phyloP scores from a whole-genome alignment of 2,113 vertebrate species.

The Peromyscus polionotus region DNA sequence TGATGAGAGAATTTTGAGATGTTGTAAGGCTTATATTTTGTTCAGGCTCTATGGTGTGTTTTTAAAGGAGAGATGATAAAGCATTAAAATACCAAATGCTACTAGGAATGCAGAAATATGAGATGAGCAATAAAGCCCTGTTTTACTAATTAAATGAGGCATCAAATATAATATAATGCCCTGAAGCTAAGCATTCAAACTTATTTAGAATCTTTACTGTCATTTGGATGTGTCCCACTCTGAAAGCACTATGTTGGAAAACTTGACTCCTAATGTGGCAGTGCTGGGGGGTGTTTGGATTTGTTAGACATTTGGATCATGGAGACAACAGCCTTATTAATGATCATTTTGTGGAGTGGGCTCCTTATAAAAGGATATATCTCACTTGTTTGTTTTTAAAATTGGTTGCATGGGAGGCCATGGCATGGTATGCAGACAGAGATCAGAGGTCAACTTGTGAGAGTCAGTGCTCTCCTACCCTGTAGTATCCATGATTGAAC shows the following conservation, averaged over 20 bases:
- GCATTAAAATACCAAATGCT: not conserved
- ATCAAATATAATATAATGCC: not conserved
- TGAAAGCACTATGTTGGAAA: not conserved
- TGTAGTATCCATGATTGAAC: not conserved
- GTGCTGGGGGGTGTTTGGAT: not conserved
- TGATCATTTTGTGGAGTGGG: not conserved
- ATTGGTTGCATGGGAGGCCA: not conserved
- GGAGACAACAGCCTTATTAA: not conserved
- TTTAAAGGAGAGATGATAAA: not conserved
- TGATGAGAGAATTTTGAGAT: conserved; percentile 19
- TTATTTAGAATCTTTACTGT: not conserved
- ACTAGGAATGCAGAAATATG: not conserved
- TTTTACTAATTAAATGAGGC: conserved; percentile 11
- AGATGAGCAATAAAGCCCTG: not conserved
- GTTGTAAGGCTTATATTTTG: conserved; percentile 25
- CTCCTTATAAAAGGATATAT: not conserved
- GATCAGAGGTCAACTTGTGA: not conserved
- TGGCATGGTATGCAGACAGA: not conserved
- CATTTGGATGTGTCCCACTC: not conserved
- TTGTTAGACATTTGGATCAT: not conserved
- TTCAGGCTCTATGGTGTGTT: not conserved
- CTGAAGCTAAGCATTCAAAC: conserved; percentile 8
- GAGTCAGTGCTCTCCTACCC: not conserved
- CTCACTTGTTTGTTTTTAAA: not conserved
- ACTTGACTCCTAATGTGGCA: not conserved